phyloP scores from a whole-genome alignment of 37 sponge, comb jelly and placozoan species.

The Haliclona indistincta region DNA sequence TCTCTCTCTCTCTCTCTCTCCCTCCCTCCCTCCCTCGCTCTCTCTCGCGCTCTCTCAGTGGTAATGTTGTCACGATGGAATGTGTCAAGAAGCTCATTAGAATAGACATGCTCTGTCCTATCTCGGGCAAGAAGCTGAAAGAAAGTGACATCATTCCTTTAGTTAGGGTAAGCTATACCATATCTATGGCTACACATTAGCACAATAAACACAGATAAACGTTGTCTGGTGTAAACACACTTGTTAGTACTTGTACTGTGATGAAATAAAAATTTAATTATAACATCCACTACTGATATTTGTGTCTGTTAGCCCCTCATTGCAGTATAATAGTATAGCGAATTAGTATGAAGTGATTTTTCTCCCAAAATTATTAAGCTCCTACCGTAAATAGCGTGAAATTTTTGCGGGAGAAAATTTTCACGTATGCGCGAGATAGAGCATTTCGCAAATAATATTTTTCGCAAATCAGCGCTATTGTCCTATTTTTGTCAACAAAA shows the following conservation, averaged over 20 bases:
- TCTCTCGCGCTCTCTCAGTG: conserved; percentile 48
- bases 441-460: too few species aligned
- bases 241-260: too few species aligned
- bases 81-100: conserved; percentile 87
- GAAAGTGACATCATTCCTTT: conserved; percentile 85
- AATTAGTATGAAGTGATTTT: too few species aligned
- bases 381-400: too few species aligned
- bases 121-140: conserved; percentile 80
- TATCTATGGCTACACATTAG: neutral
- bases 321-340: too few species aligned
- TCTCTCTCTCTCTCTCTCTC: neutral
- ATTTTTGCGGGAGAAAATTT: too few species aligned
- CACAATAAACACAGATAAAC: neutral
- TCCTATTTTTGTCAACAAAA: conserved; percentile 5
- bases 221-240: neutral
- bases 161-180: conserved; percentile 54
- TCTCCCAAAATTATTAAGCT: too few species aligned
- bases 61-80: conserved; percentile 90
- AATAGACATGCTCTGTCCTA: conserved; percentile 85
- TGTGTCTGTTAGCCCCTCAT: too few species aligned
- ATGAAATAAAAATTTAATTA: too few species aligned
- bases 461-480: too few species aligned
- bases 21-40: neutral
- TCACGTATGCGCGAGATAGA: too few species aligned
- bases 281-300: too few species aligned